phyloP scores from a whole-genome alignment of 2,888 invertebrate species.

The Acanthosoma haemorrhoidale region DNA sequence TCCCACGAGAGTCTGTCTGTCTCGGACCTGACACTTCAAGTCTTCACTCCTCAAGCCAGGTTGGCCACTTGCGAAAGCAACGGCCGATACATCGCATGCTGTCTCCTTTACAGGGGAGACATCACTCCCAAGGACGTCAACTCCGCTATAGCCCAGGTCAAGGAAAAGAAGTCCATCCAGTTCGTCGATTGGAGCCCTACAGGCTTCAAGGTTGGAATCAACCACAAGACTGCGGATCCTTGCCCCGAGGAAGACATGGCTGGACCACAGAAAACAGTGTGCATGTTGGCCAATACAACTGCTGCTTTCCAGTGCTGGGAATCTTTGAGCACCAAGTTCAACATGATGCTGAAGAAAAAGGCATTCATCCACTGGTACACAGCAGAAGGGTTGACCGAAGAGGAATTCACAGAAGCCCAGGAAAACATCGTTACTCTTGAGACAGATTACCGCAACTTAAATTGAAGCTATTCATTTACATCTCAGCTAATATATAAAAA shows the following conservation, averaged over 20 bases:
- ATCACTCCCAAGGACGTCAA: conserved; percentile 88
- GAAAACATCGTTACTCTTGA: conserved; percentile 33
- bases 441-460: conserved; percentile 29
- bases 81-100: conserved; percentile 87
- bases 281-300: conserved; percentile 76
- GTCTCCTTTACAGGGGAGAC: conserved; percentile 80
- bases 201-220: conserved; percentile 59
- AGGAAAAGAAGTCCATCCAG: conserved; percentile 67
- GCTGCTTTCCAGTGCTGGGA: conserved; percentile 58
- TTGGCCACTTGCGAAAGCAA: conserved; percentile 86
- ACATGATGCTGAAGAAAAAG: conserved; percentile 57
- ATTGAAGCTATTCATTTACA: too few relatives aligned
- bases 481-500: too few relatives aligned
- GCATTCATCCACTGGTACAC: conserved; percentile 61
- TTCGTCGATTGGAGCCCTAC: conserved; percentile 94
- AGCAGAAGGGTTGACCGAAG: conserved; percentile 56
- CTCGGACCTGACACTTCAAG: conserved; percentile 47
- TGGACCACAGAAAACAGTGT: conserved; percentile 53
- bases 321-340: conserved; percentile 56
- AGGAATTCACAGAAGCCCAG: conserved; percentile 44
- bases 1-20: conserved; percentile 38
- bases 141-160: conserved; percentile 71
- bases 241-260: conserved; percentile 50
- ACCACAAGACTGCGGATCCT: conserved; percentile 62
- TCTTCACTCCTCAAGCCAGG: conserved; percentile 83